These are phyloP conservation scores for Drosophila sulfurigaster DNA, from an alignment of 1,140 invertebrate genomes.

Conservation along the genomic window DNA sequence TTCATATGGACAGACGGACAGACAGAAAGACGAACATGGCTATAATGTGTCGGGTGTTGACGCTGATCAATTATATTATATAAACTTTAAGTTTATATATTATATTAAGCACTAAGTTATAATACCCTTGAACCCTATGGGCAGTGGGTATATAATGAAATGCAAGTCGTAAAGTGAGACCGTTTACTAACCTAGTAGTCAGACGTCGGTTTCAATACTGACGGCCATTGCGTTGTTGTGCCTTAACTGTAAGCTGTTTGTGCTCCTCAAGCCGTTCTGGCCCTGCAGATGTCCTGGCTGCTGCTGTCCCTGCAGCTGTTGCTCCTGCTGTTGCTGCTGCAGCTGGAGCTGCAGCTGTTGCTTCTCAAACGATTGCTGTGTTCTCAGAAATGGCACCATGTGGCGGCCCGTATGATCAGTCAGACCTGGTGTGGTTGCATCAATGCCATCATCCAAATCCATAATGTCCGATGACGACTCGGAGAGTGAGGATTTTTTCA, in stretches of 20 bases:
- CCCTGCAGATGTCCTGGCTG: conserved; percentile 63
- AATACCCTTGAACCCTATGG: too few species aligned
- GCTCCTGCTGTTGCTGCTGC: conserved; percentile 66
- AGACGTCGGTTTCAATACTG: conserved; percentile 98
- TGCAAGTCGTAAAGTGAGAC: too few species aligned
- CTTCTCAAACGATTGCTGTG: conserved; percentile 83
- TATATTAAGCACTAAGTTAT: too few species aligned
- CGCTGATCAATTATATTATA: too few species aligned
- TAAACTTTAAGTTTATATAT: too few species aligned
- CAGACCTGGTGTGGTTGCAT: conserved; percentile 90
- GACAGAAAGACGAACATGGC: too few species aligned
- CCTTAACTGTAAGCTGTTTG: conserved; percentile 93
- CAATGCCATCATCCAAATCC: conserved; percentile 96
- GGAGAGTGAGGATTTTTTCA: conserved; percentile 95
- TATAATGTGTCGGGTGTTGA: too few species aligned
- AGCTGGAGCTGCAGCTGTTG: conserved; percentile 78
- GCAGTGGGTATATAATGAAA: too few species aligned
- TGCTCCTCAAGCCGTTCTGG: conserved; percentile 87
- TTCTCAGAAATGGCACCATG: conserved; percentile 84
- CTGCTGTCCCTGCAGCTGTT: conserved; percentile 70
- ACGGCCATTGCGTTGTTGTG: conserved; percentile 91
- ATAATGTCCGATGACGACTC: conserved; percentile 98
- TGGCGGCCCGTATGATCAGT: conserved; percentile 84
- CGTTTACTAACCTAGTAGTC: conserved; percentile 92
- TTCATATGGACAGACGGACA: too few species aligned